These are phyloP conservation scores for Hydriomena furcata DNA, from an alignment of 2,888 invertebrate species.

Conservation along the genomic window DNA sequence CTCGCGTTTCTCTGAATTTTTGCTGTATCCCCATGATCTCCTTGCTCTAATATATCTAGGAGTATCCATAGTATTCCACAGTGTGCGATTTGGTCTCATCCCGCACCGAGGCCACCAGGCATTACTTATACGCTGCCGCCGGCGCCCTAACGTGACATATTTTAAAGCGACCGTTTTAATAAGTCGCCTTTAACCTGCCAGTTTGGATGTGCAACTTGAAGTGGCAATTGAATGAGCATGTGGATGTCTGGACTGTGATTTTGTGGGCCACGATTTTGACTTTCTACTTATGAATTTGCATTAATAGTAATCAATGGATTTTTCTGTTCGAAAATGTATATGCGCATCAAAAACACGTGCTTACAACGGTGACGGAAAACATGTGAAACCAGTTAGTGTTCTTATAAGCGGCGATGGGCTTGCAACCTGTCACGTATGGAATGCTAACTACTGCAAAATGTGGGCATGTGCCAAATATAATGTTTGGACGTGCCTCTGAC, in stretches of 20 bases:
- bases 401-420: too few relatives aligned
- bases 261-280: not conserved
- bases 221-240: conserved; percentile 24
- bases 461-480: too few relatives aligned
- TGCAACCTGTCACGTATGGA: too few relatives aligned
- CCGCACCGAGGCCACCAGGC: conserved; percentile 54
- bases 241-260: not conserved
- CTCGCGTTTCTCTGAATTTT: too few relatives aligned
- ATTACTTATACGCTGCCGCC: conserved; percentile 66
- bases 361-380: too few relatives aligned
- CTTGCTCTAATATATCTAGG: conserved; percentile 5
- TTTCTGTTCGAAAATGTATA: too few relatives aligned
- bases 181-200: conserved; percentile 71
- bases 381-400: too few relatives aligned
- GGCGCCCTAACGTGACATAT: conserved; percentile 75
- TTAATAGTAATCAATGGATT: too few relatives aligned
- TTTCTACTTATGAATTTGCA: too few relatives aligned
- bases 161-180: conserved; percentile 79
- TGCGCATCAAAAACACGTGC: too few relatives aligned
- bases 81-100: conserved; percentile 42
- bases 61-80: conserved; percentile 42
- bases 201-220: conserved; percentile 48
- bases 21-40: not conserved
- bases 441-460: too few relatives aligned
- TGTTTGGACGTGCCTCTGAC: too few relatives aligned